Conservation (phyloP, 2,113 vertebrate species). For the Notothenia rossii region DNA sequence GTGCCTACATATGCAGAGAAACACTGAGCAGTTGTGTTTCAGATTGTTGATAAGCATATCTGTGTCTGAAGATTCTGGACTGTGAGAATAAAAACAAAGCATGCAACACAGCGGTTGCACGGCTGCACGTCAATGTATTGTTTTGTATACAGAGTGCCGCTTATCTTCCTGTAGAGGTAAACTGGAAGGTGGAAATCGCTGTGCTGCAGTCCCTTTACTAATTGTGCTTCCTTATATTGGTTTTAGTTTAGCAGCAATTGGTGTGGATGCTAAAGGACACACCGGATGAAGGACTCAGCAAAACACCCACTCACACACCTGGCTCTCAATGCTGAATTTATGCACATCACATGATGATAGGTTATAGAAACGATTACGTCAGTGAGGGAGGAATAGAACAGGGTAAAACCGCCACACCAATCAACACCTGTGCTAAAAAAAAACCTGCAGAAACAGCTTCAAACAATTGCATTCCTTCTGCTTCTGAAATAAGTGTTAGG, state of each 20-base stretch:
- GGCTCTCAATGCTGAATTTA: conserved; percentile 14
- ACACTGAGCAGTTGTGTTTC: conserved; percentile 49
- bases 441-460: conserved; percentile 20
- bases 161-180: conserved; percentile 8
- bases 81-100: conserved; percentile 14
- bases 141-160: conserved; percentile 15
- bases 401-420: background rate
- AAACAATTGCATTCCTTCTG: conserved; percentile 61
- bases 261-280: conserved; percentile 36
- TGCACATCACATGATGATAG: conserved; percentile 23
- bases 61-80: conserved; percentile 45
- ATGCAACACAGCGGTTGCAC: conserved; percentile 1
- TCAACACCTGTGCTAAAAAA: background rate
- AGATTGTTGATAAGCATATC: conserved; percentile 51
- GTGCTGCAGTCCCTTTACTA: conserved; percentile 25
- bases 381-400: background rate
- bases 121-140: conserved; percentile 14
- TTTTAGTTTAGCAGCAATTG: conserved; percentile 53
- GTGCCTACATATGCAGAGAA: conserved; percentile 61
- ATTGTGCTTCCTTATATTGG: conserved; percentile 54
- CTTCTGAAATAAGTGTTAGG: conserved; percentile 32
- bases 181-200: conserved; percentile 33
- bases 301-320: conserved; percentile 38
- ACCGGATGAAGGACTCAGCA: conserved; percentile 38
- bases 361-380: conserved; percentile 19